Evolutionary conservation across 2,797 vertebrate genomes (phyloP).

Genomic region (Mustela erminea): DNA sequence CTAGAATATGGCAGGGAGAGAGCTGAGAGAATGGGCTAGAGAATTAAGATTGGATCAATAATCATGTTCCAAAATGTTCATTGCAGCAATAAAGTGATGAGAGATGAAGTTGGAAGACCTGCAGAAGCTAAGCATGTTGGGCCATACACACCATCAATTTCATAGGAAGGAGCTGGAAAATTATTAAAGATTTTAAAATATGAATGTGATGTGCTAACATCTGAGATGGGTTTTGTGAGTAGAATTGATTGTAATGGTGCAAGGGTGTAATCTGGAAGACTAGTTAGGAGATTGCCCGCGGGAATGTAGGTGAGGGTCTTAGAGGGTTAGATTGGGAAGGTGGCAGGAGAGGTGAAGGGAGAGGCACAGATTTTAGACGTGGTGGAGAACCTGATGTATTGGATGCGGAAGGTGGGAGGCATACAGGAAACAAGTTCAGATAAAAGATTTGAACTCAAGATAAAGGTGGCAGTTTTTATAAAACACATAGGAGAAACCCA

Average conservation of each 20-base stretch:
- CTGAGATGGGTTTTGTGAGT: neutral
- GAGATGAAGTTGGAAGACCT: neutral
- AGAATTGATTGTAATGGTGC: neutral
- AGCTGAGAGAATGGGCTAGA: neutral
- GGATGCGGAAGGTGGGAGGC: neutral
- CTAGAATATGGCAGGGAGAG: neutral
- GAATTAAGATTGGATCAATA: neutral
- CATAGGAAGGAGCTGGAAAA: neutral
- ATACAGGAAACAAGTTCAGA: neutral
- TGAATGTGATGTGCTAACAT: neutral
- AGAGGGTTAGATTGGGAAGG: neutral
- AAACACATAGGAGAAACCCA: neutral
- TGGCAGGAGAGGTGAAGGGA: neutral
- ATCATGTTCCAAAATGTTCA: neutral
- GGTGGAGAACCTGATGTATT: neutral
- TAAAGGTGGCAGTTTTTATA: neutral
- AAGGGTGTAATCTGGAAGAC: too few relatives aligned
- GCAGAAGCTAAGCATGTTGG: accelerated
- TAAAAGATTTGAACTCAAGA: neutral
- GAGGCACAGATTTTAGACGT: neutral
- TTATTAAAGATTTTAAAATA: neutral
- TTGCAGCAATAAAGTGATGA: neutral
- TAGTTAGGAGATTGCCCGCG: accelerated
- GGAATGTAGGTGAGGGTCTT: neutral
- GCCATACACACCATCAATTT: neutral